Evolutionary conservation across 2,797 vertebrate species (phyloP).

Genomic region (Oreochromis mossambicus): DNA sequence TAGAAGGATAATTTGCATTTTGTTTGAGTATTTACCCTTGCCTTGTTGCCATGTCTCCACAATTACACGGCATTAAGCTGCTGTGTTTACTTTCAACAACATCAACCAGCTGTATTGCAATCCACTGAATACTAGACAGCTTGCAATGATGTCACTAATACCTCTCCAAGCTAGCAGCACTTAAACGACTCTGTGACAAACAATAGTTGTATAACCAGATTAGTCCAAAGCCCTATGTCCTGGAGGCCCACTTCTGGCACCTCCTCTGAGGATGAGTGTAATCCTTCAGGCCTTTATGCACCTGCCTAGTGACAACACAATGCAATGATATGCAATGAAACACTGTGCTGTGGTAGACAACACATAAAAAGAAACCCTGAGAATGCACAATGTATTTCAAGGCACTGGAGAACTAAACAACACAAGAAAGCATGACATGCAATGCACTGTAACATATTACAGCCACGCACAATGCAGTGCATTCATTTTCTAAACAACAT

Average conservation of each 20-base stretch:
- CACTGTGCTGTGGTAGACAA: not conserved
- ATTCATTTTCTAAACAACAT: not conserved
- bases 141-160: slow-evolving; percentile 56
- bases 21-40: not conserved
- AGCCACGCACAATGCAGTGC: not conserved
- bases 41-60: not conserved
- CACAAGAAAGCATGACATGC: not conserved
- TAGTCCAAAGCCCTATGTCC: slow-evolving; percentile 55
- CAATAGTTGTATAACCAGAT: slow-evolving; percentile 58
- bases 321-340: slow-evolving; percentile 21
- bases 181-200: slow-evolving; percentile 40
- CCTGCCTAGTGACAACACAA: slow-evolving; percentile 41
- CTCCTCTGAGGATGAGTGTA: slow-evolving; percentile 54
- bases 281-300: slow-evolving; percentile 60
- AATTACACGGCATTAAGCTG: not conserved
- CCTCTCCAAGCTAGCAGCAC: slow-evolving; percentile 31
- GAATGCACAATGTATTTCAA: not conserved
- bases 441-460: slow-evolving; percentile 6
- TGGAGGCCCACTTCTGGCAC: slow-evolving; percentile 50
- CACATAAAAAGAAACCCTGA: not conserved
- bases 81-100: slow-evolving; percentile 1
- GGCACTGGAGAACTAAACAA: not conserved
- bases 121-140: slow-evolving; percentile 36
- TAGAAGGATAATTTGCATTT: not conserved
- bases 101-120: not conserved